These are phyloP conservation scores for Manis javanica DNA, from an alignment of 2,797 vertebrate genomes.

Conservation along the genomic window DNA sequence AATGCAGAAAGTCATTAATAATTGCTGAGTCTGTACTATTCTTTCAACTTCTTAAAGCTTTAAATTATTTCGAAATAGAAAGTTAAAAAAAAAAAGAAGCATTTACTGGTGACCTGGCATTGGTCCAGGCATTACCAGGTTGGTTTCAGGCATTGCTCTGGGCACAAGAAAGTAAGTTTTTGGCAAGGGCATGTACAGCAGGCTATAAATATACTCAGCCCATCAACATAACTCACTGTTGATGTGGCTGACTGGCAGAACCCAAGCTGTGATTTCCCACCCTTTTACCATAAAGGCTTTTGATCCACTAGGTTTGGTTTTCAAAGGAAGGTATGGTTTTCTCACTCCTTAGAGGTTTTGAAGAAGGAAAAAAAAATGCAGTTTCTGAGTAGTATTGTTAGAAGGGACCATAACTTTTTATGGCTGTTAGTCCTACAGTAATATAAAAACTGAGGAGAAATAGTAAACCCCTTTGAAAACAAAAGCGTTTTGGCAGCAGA, in stretches of 20 bases:
- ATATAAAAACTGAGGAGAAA: conserved; percentile 34
- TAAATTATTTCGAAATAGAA: background rate
- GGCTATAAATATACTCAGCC: background rate
- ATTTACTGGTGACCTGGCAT: background rate
- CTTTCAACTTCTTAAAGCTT: background rate
- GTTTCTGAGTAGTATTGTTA: background rate
- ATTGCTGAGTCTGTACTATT: background rate
- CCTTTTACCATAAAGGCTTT: background rate
- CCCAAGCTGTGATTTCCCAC: background rate
- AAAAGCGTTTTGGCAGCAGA: background rate
- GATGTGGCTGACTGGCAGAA: background rate
- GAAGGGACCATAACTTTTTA: background rate
- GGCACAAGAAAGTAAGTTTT: background rate
- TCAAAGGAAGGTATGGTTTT: background rate
- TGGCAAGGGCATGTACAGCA: background rate
- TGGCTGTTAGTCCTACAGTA: background rate
- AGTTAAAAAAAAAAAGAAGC: background rate
- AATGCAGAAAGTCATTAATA: background rate
- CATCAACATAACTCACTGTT: background rate
- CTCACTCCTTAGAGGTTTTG: background rate
- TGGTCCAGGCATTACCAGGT: too few species aligned
- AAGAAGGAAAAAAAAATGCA: background rate
- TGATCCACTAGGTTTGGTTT: background rate
- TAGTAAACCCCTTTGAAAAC: conserved; percentile 18
- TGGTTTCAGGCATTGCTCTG: background rate